A percentile compares a stretch with the other conserved stretches of the same genome.
These are phyloP conservation scores for Lapara coniferarum DNA, from an alignment of 2,888 invertebrate genomes.

Conservation along the genomic window DNA sequence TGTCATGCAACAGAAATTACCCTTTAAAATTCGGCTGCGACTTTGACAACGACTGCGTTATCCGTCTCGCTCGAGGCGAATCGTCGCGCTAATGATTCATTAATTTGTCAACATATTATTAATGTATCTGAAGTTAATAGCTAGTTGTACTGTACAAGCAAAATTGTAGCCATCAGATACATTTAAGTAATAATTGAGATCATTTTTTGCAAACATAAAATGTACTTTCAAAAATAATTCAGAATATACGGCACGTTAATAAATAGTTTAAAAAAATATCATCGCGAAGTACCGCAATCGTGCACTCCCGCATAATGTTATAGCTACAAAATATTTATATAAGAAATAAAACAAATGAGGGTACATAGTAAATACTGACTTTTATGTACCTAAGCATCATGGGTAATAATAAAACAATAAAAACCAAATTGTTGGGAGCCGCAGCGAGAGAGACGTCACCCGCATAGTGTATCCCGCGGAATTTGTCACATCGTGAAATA, in stretches of 20 bases:
- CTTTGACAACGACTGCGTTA: slow-evolving; percentile 46
- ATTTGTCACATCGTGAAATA: slow-evolving; percentile 73
- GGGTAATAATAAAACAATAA: slow-evolving; percentile 8
- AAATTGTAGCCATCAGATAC: not conserved
- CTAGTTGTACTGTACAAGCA: not conserved
- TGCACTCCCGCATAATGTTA: too few relatives aligned
- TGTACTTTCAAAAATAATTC: too few relatives aligned
- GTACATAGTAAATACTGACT: not conserved
- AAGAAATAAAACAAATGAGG: too few relatives aligned
- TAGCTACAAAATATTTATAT: too few relatives aligned
- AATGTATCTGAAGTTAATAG: not conserved
- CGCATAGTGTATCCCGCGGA: slow-evolving; percentile 58
- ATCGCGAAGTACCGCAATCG: too few relatives aligned
- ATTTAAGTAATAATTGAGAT: not conserved
- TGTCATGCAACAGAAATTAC: slow-evolving; percentile 69
- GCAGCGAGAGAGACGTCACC: slow-evolving; percentile 50
- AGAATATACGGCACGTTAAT: too few relatives aligned
- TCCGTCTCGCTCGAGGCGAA: slow-evolving; percentile 11
- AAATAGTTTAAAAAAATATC: too few relatives aligned
- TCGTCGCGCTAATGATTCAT: not conserved
- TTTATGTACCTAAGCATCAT: not conserved
- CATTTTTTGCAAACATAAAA: too few relatives aligned
- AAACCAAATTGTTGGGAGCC: not conserved
- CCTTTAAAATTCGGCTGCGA: slow-evolving; percentile 57
- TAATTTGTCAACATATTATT: not conserved